Evolutionary conservation across 2,888 invertebrate species (phyloP), one percentile per base, ranked within the genome.

Genomic region (Ochropleura plecta): DNA sequence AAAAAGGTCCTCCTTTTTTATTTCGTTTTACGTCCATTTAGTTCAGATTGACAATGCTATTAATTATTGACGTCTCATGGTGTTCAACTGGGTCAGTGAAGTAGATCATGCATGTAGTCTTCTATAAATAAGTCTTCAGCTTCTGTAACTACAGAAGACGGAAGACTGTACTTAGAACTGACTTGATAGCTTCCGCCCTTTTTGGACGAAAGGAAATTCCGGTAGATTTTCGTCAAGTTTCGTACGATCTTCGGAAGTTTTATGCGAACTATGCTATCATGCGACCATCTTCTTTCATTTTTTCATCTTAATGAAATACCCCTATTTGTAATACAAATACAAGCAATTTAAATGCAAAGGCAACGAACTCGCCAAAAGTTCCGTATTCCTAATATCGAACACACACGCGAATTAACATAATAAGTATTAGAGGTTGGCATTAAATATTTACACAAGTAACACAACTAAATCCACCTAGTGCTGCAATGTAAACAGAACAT

Each of bases 41-140:
- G 7, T 20, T 46, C 63, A 51, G 44, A 46, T 18, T 51, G 55
- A 51, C 55, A 79, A 49, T n/a, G 14, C 9, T 0, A 53, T 48
- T 42, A 60, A 73, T 59, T 53, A 64, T 79, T 60, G 51, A 80
- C 60, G 51, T 46, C n/a, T 1, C 2, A 42, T 64, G 20, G 44
- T 44, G 46, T 76, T 57, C 30, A 76, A 82, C 30, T 53, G 30
- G 67, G 76, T 59, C 57, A 59, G 48, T 16, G 40, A 82, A 64
- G 5, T 30, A 53, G 67, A 68, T 16, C 80, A 40, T 53, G 48
- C n/a, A 53, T 73, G 73, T 4, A 72, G 60, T 48, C 55, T 66
- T 51, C 10, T 59, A 64, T 64, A 77, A 77, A 70, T 46, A 64
- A 57, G 20, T 51, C 49, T 57, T 67, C n/a, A 76, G 20, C 20